These are phyloP conservation scores for Orientallactaga bullata DNA, from an alignment of 2,113 vertebrate species.

Conservation along the genomic window DNA sequence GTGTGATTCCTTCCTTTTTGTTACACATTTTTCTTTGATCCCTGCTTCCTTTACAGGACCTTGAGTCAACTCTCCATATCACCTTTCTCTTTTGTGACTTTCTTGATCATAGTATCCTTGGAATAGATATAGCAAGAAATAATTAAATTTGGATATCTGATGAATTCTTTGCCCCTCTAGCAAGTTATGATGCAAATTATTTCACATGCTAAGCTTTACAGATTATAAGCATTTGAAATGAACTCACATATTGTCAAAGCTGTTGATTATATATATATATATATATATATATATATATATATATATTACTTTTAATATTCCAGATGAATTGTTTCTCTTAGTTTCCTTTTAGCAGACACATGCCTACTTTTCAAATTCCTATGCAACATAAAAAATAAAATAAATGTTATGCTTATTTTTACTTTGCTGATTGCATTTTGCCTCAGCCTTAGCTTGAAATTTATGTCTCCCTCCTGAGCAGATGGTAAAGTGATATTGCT, in stretches of 20 bases:
- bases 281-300: no score
- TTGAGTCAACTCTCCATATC: neutral
- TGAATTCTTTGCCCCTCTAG: constrained; percentile 18
- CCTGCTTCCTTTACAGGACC: neutral
- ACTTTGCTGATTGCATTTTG: neutral
- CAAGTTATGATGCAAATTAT: neutral
- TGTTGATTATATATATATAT: no score
- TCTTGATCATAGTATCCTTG: neutral
- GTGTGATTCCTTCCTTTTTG: neutral
- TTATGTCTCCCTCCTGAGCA: neutral
- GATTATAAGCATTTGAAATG: constrained; percentile 15
- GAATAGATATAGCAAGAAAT: neutral
- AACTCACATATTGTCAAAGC: neutral
- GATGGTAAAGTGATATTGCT: constrained; percentile 1
- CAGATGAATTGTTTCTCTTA: neutral
- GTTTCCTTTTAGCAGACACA: neutral
- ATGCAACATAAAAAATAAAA: neutral
- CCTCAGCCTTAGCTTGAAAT: neutral
- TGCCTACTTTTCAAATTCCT: neutral
- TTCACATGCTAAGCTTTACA: neutral
- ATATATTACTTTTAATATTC: neutral
- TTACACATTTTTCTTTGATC: neutral
- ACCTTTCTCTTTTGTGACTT: neutral
- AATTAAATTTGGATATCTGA: constrained; percentile 36
- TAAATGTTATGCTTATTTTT: constrained; percentile 11